Evolutionary conservation across 64 coral and sea anemone species (phyloP).

Genomic region (Anthopleura sola): DNA sequence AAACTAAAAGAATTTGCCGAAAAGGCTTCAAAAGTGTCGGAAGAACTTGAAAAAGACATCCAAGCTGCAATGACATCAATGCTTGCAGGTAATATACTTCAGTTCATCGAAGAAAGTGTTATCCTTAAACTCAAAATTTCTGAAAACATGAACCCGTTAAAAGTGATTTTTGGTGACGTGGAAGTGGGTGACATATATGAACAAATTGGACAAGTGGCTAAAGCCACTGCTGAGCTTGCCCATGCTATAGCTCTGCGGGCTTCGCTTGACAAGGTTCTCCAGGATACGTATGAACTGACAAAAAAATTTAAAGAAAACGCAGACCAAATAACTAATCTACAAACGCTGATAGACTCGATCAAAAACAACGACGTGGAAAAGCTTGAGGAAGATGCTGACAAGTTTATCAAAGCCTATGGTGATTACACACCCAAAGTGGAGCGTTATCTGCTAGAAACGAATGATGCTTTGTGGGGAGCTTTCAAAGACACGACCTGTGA

Average conservation of each 20-base stretch:
- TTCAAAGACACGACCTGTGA: too few relatives aligned
- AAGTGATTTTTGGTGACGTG: constrained; percentile 15
- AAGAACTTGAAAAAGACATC: constrained; percentile 24
- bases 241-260: too few relatives aligned
- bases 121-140: constrained; percentile 11
- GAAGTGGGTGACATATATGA: too few relatives aligned
- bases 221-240: too few relatives aligned
- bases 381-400: constrained; percentile 5
- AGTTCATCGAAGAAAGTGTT: constrained; percentile 6
- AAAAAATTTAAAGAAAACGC: constrained; percentile 13
- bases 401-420: constrained; percentile 59
- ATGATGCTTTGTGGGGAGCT: too few relatives aligned
- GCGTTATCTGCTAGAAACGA: too few relatives aligned
- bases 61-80: too few relatives aligned
- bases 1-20: constrained; percentile 30
- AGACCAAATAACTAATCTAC: constrained; percentile 20
- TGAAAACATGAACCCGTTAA: constrained; percentile 33
- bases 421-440: too few relatives aligned
- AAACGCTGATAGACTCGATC: constrained; percentile 8
- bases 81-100: neutral
- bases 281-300: constrained; percentile 14
- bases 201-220: too few relatives aligned
- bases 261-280: neutral
- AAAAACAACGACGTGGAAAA: neutral
- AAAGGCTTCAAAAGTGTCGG: neutral